A percentile compares a stretch with the other conserved stretches of the same genome.
Evolutionary conservation across 2,113 vertebrate genomes (phyloP).

Genomic region (Opisthocomus hoazin): DNA sequence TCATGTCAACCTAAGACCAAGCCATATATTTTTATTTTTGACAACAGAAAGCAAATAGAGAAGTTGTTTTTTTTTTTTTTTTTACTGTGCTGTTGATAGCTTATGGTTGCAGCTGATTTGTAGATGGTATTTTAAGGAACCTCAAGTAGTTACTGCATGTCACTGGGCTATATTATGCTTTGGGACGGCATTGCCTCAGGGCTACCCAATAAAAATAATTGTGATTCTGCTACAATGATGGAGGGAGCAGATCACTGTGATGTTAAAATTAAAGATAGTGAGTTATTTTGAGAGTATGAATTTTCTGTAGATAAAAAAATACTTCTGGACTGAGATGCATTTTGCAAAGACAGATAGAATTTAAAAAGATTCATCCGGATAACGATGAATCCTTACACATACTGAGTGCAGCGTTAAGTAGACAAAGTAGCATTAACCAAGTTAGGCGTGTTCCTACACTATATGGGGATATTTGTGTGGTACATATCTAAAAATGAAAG

Average conservation of each 20-base stretch:
- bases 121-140: not conserved
- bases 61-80: not conserved
- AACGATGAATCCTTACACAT: not conserved
- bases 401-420: not conserved
- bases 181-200: not conserved
- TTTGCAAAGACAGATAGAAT: not conserved
- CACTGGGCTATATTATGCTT: not conserved
- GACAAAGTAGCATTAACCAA: not conserved
- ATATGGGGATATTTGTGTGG: rapidly evolving
- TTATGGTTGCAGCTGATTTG: not conserved
- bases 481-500: not conserved
- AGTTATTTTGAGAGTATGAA: not conserved
- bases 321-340: not conserved
- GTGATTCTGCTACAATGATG: not conserved
- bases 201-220: not conserved
- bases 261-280: not conserved
- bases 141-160: not conserved
- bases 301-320: not conserved
- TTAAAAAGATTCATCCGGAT: not conserved
- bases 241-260: not conserved
- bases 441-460: rapidly evolving
- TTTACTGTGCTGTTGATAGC: not conserved
- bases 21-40: not conserved
- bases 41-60: not conserved
- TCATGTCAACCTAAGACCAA: not conserved